Base-by-base conservation (phyloP, 1,140 invertebrate species). In the Drosophila neocordata region DNA sequence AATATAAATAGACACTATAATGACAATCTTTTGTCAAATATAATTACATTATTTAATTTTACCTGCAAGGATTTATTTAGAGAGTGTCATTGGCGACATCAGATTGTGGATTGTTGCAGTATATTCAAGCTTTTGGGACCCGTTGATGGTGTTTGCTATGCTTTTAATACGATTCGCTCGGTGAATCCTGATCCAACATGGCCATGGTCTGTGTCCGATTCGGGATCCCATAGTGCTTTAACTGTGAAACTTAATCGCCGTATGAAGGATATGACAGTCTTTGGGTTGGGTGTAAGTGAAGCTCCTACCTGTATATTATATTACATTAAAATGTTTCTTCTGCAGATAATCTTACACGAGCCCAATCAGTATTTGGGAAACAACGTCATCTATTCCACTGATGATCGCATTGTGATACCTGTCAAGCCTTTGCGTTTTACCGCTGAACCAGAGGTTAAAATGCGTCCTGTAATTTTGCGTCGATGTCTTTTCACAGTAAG, bases 131-230 rank as follows among this genome's bases (percentile, higher is more conserved):
- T 53, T 1, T 20, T 34, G 12, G 55, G 27, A 1, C 63, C 63
- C 1, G 11, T 53, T 0, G 41, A 51, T 3, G 77, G 84, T 1
- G 12, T 44, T 6, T 84, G 79, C 12, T 90, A 65, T 18, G 41
- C 66, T 0, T 90, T 90, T 24, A 90, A 90, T 57, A 53, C 72
- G 1, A 0, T 59, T 1, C 31, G 20, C 5, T 35, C 35, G 7
- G 0, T 11, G 0, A n/a, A 68, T 37, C 13, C 52, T 0, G 75
- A 82, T 55, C 61, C 61, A 2, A 73, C 77, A 1, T 89, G 81
- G 87, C 85, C 85, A 0, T 89, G 85, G 85, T 72, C 75, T 0
- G 81, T 79, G 34, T 70, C 75, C 4, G 57, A 44, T 13, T 65
- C 75, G 6, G 87, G 87, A 0, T 55, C 77, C 1, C 18, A 55